phyloP scores from a whole-genome alignment of 2,888 invertebrate genomes.

The Lycaena phlaeas region DNA sequence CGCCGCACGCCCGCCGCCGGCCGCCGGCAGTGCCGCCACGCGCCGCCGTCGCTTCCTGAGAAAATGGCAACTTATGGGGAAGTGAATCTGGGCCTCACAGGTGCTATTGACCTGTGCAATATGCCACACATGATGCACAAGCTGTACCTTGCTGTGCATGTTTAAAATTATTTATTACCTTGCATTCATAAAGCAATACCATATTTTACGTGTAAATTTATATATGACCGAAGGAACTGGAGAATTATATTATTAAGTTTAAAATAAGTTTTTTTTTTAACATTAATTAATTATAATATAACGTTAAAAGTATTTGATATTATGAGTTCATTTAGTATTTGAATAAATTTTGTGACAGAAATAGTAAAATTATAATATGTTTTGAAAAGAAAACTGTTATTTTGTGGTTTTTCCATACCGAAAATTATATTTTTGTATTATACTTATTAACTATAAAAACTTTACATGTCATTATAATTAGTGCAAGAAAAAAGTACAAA shows the following conservation, averaged over 20 bases:
- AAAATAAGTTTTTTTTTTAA: not conserved
- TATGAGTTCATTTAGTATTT: too few species aligned
- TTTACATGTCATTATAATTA: not conserved
- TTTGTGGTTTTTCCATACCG: too few species aligned
- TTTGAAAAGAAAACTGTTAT: too few species aligned
- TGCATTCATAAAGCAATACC: not conserved
- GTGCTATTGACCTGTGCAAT: conserved; percentile 61
- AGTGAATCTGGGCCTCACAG: conserved; percentile 61
- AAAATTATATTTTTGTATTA: not conserved
- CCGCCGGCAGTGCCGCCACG: conserved; percentile 26
- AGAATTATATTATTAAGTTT: not conserved
- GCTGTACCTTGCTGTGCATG: conserved; percentile 12
- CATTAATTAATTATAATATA: too few species aligned
- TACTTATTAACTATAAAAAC: not conserved
- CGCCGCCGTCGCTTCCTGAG: conserved; percentile 53
- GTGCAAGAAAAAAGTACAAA: too few species aligned
- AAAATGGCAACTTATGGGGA: conserved; percentile 69
- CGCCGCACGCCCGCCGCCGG: conserved; percentile 44
- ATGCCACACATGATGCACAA: conserved; percentile 48
- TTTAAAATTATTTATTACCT: conserved; percentile 5
- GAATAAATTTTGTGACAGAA: too few species aligned
- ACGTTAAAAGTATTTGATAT: too few species aligned
- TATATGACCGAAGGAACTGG: not conserved
- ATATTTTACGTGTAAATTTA: not conserved
- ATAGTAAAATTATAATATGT: too few species aligned